Evolutionary conservation across 2,113 vertebrate genomes (phyloP).

Genomic region (Felis catus): F.catus_Fca126_mat1.0 CM031419.1:5248001-5248500

Average conservation of each 20-base stretch:
- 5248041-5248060: neutral
- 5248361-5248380: rapidly evolving
- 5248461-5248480: neutral
- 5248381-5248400: rapidly evolving
- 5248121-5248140: neutral
- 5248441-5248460: rapidly evolving
- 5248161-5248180: neutral
- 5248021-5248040: neutral
- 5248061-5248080: neutral
- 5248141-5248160: neutral
- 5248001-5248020: neutral
- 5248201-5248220: neutral
- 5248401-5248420: neutral
- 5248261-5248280: neutral
- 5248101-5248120: neutral
- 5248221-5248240: neutral
- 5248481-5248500: neutral
- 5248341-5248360: neutral
- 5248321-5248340: neutral
- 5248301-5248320: neutral
- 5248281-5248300: neutral
- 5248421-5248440: neutral
- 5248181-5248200: neutral
- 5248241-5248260: neutral
- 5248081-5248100: neutral